phyloP scores from a whole-genome alignment of 2,888 invertebrate species.

The Sinotaia quadrata region DNA sequence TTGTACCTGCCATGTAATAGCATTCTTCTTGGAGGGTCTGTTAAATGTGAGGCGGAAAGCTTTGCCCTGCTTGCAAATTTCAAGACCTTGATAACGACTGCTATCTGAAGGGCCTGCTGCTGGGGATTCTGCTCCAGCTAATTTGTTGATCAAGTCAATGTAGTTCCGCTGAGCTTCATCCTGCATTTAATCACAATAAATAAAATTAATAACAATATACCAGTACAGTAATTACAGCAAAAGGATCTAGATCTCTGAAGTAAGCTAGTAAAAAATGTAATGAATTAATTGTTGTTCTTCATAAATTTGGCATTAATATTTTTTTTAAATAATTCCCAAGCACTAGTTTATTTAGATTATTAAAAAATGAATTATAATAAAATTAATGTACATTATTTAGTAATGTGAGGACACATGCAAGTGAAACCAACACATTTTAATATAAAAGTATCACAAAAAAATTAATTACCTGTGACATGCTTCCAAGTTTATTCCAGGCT shows the following conservation, averaged over 20 bases:
- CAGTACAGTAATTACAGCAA: neutral
- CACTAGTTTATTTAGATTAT: too few relatives aligned
- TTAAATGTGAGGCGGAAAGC: slow-evolving; percentile 76
- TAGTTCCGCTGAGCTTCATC: slow-evolving; percentile 75
- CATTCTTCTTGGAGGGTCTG: slow-evolving; percentile 86
- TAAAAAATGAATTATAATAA: too few relatives aligned
- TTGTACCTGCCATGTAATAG: slow-evolving; percentile 76
- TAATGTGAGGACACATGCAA: neutral
- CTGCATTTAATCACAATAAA: too few relatives aligned
- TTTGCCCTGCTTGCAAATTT: slow-evolving; percentile 51
- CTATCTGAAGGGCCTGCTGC: slow-evolving; percentile 38
- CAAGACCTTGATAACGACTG: slow-evolving; percentile 60
- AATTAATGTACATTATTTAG: too few relatives aligned
- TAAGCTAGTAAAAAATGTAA: neutral
- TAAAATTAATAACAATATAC: neutral
- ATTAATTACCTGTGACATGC: slow-evolving; percentile 72
- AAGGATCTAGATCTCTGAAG: neutral
- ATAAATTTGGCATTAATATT: too few relatives aligned
- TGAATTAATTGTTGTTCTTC: too few relatives aligned
- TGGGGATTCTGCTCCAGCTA: slow-evolving; percentile 60
- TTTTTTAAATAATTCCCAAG: too few relatives aligned
- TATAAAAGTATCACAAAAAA: neutral
- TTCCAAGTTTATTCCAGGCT: slow-evolving; percentile 75
- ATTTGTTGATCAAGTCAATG: slow-evolving; percentile 72
- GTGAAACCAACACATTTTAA: neutral